Percentiles rank a stretch among this genome's conserved stretches.
phyloP scores from a whole-genome alignment of 2,113 vertebrate species.

The Syrrhaptes paradoxus region DNA sequence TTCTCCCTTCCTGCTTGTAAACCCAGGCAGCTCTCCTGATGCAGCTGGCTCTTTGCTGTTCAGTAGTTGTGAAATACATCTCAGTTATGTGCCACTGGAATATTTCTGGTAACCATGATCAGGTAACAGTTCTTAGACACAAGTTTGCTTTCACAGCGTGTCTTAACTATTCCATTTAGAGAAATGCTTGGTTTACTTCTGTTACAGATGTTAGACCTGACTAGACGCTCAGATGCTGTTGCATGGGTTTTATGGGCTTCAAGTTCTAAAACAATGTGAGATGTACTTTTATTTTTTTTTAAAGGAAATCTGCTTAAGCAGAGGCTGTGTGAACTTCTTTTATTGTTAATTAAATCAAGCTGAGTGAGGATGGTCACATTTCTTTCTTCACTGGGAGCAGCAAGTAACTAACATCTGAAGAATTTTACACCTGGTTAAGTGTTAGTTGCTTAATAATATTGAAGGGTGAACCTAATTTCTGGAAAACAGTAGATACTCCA shows the following conservation, averaged over 20 bases:
- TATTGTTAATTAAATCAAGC: not conserved
- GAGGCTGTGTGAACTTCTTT: not conserved
- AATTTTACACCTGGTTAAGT: not conserved
- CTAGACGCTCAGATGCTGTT: not conserved
- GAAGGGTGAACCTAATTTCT: not conserved
- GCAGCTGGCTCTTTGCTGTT: not conserved
- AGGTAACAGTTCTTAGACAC: not conserved
- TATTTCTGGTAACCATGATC: not conserved
- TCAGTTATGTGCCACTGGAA: not conserved
- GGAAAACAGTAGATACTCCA: not conserved
- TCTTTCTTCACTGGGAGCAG: not conserved
- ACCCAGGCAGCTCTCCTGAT: not conserved
- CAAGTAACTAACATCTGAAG: not conserved
- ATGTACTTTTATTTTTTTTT: not conserved
- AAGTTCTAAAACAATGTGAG: not conserved
- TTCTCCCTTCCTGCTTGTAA: not conserved
- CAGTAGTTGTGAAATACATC: not conserved
- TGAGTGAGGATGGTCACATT: not conserved
- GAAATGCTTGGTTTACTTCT: not conserved
- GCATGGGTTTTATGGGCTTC: not conserved
- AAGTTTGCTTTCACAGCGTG: not conserved
- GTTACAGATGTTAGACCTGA: not conserved
- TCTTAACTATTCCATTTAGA: not conserved
- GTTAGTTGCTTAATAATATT: not conserved
- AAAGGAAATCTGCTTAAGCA: not conserved